Percentiles rank a stretch among this genome's conserved stretches.
phyloP scores from a whole-genome alignment of 2,797 vertebrate species.

The Aulostomus chinensis region DNA sequence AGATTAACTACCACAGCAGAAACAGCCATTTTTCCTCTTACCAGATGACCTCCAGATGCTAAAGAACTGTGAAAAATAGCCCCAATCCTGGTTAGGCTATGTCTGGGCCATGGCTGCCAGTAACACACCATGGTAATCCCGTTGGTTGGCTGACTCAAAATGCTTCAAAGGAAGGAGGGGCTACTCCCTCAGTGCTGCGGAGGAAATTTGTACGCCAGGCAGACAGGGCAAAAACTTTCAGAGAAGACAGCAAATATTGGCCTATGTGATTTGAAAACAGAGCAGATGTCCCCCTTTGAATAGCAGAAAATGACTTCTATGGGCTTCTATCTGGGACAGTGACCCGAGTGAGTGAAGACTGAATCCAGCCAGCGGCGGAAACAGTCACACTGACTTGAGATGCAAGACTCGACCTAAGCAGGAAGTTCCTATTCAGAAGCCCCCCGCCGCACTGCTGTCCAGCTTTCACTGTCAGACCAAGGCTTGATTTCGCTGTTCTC shows the following conservation, averaged over 20 bases:
- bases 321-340: slow-evolving; percentile 48
- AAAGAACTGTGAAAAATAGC: slow-evolving; percentile 54
- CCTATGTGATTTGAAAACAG: slow-evolving; percentile 44
- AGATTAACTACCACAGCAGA: slow-evolving; percentile 65
- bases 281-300: slow-evolving; percentile 56
- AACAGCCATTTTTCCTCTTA: slow-evolving; percentile 47
- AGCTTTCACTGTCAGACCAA: slow-evolving; percentile 57
- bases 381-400: slow-evolving; percentile 72
- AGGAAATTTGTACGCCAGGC: slow-evolving; percentile 61
- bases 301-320: slow-evolving; percentile 40
- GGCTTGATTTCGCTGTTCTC: slow-evolving; percentile 53
- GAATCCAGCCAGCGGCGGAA: slow-evolving; percentile 22
- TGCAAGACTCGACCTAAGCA: slow-evolving; percentile 74
- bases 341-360: slow-evolving; percentile 38
- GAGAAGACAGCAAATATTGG: slow-evolving; percentile 64
- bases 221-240: slow-evolving; percentile 54
- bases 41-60: slow-evolving; percentile 64
- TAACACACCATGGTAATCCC: slow-evolving; percentile 74
- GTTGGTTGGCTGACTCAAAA: slow-evolving; percentile 68
- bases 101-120: slow-evolving; percentile 64
- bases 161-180: slow-evolving; percentile 53
- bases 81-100: slow-evolving; percentile 55
- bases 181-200: slow-evolving; percentile 46
- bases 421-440: slow-evolving; percentile 77
- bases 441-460: slow-evolving; percentile 59